Conservation (phyloP, 1,140 invertebrate species). For the Triops longicaudatus region DNA sequence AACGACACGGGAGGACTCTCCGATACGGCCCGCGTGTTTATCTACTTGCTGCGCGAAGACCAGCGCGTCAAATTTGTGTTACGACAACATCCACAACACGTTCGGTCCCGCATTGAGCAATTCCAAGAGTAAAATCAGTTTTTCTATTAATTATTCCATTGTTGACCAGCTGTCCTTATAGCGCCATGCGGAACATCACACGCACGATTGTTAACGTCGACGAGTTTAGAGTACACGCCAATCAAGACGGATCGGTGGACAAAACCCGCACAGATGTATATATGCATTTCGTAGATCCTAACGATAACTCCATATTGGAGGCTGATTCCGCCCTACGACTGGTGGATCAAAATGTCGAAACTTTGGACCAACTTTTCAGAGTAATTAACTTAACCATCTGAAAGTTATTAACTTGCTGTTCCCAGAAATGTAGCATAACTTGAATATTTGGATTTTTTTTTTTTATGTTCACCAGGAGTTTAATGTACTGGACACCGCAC, state of each 20-base stretch:
- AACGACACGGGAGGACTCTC: conserved; percentile 72
- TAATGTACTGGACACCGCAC: conserved; percentile 78
- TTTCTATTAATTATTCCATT: not conserved
- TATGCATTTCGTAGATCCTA: conserved; percentile 78
- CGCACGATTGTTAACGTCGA: conserved; percentile 88
- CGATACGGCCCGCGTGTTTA: conserved; percentile 72
- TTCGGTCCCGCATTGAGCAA: conserved; percentile 63
- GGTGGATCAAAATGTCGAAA: conserved; percentile 85
- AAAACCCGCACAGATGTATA: conserved; percentile 89
- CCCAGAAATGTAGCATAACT: not conserved
- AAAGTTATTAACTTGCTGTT: conserved; percentile 17
- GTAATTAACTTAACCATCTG: conserved; percentile 39
- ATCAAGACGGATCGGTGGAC: conserved; percentile 83
- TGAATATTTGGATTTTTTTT: conserved; percentile 23
- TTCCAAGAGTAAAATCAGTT: conserved; percentile 62
- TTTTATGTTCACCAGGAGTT: conserved; percentile 61
- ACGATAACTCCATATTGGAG: conserved; percentile 84
- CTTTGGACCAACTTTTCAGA: conserved; percentile 79
- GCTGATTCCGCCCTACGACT: conserved; percentile 70
- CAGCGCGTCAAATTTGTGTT: conserved; percentile 86
- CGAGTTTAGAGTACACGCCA: conserved; percentile 83
- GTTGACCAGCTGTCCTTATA: conserved; percentile 39
- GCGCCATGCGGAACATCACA: conserved; percentile 71
- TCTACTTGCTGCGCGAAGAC: conserved; percentile 84
- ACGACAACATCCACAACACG: conserved; percentile 75